Conservation (phyloP, 1,140 invertebrate species). For the Lethrus apterus region DNA sequence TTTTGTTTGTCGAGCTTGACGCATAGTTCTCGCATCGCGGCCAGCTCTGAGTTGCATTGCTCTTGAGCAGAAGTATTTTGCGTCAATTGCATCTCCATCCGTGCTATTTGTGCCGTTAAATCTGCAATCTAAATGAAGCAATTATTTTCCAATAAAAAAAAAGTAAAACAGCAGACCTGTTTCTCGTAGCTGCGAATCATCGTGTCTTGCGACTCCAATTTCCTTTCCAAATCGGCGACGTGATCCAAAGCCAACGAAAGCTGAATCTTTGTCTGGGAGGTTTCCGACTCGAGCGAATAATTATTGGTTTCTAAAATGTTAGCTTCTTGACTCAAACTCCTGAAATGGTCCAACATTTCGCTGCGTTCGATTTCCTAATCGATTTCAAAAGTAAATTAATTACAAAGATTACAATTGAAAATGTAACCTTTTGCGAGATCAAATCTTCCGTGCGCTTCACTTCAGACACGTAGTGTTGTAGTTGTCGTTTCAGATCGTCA, state of each 20-base stretch:
- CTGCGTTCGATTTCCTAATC: constrained; percentile 58
- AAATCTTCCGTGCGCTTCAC: constrained; percentile 61
- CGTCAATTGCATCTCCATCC: constrained; percentile 46
- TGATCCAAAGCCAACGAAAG: constrained; percentile 47
- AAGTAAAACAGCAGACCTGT: constrained; percentile 39
- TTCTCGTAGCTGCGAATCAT: constrained; percentile 48
- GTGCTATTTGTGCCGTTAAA: constrained; percentile 46
- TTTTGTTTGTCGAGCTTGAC: constrained; percentile 50
- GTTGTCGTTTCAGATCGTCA: constrained; percentile 57
- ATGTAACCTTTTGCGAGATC: constrained; percentile 51
- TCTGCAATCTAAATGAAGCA: constrained; percentile 43
- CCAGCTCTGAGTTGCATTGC: constrained; percentile 42
- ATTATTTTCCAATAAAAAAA: constrained; percentile 1
- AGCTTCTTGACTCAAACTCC: constrained; percentile 60
- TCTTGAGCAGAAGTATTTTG: constrained; percentile 40
- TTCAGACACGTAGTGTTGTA: constrained; percentile 66
- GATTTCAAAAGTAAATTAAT: constrained; percentile 6
- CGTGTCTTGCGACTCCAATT: constrained; percentile 45
- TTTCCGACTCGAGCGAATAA: constrained; percentile 62
- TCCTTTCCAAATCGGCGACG: constrained; percentile 46
- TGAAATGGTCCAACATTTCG: constrained; percentile 66
- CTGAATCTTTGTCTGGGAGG: constrained; percentile 51
- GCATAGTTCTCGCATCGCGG: constrained; percentile 46
- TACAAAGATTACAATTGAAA: constrained; percentile 4
- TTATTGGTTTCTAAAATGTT: constrained; percentile 64